These are phyloP conservation scores for Platyscapa corneri DNA, from an alignment of 1,140 invertebrate genomes.

Conservation along the genomic window DNA sequence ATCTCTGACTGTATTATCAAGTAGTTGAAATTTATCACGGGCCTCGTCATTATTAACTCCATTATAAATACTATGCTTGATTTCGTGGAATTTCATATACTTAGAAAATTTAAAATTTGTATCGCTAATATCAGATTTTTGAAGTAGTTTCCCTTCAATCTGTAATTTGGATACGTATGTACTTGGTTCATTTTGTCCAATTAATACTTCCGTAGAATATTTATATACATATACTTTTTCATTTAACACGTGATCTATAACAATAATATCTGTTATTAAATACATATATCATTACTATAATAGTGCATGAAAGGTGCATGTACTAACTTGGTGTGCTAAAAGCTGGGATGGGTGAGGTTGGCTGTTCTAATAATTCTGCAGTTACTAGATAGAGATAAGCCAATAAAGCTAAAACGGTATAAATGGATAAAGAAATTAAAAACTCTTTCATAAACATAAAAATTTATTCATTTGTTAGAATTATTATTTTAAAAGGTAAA, in stretches of 20 bases:
- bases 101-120: conserved; percentile 47
- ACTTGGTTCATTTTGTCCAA: conserved; percentile 64
- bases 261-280: not conserved
- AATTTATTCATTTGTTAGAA: not conserved
- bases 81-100: conserved; percentile 60
- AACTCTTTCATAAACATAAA: not conserved
- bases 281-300: not conserved
- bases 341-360: not conserved
- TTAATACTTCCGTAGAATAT: conserved; percentile 65
- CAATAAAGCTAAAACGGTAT: not conserved
- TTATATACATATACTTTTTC: conserved; percentile 67
- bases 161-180: conserved; percentile 64
- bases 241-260: conserved; percentile 59
- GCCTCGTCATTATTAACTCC: conserved; percentile 53
- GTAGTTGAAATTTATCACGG: conserved; percentile 15
- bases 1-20: conserved; percentile 55
- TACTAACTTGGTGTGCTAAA: not conserved
- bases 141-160: conserved; percentile 63
- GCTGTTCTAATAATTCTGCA: not conserved
- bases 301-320: not conserved
- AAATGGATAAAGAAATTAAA: not conserved
- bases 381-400: not conserved
- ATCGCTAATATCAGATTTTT: conserved; percentile 58
- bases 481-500: too few species aligned
- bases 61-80: conserved; percentile 67